phyloP scores from a whole-genome alignment of 2,113 vertebrate genomes.

The Hypomesus transpacificus region DNA sequence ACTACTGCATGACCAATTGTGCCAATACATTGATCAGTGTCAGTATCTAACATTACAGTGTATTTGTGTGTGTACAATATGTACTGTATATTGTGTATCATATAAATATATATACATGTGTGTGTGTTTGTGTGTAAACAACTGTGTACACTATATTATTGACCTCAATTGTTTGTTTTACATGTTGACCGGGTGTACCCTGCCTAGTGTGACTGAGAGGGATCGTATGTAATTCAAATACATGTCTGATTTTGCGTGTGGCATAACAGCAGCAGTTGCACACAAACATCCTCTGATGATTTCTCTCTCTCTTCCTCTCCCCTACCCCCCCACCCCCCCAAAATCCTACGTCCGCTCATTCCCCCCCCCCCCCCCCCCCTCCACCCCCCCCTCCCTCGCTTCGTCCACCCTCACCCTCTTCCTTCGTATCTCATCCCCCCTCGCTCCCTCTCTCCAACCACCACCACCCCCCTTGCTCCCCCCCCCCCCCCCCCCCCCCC shows the following conservation, averaged over 20 bases:
- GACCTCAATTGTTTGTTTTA: slow-evolving; percentile 33
- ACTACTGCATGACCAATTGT: slow-evolving; percentile 55
- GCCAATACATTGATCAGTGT: slow-evolving; percentile 52
- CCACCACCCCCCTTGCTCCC: background rate
- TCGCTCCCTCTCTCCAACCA: background rate
- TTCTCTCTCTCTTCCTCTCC: slow-evolving; percentile 11
- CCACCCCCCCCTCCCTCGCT: background rate
- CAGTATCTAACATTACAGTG: slow-evolving; percentile 14
- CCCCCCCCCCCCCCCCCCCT: no score
- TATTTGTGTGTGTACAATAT: background rate
- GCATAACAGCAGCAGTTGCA: background rate
- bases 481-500: background rate
- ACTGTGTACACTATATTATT: background rate
- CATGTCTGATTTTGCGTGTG: no score
- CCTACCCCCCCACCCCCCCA: slow-evolving; percentile 10
- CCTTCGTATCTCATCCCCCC: no score
- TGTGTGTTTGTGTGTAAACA: background rate
- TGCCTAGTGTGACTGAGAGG: no score
- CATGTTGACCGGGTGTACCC: no score
- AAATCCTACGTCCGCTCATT: background rate
- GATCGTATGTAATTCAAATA: no score
- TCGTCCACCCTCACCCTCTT: background rate
- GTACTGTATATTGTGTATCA: background rate
- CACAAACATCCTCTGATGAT: background rate
- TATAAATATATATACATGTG: background rate